Base-by-base conservation (phyloP, 1,140 invertebrate species). In the Berghia stephanieae region DNA sequence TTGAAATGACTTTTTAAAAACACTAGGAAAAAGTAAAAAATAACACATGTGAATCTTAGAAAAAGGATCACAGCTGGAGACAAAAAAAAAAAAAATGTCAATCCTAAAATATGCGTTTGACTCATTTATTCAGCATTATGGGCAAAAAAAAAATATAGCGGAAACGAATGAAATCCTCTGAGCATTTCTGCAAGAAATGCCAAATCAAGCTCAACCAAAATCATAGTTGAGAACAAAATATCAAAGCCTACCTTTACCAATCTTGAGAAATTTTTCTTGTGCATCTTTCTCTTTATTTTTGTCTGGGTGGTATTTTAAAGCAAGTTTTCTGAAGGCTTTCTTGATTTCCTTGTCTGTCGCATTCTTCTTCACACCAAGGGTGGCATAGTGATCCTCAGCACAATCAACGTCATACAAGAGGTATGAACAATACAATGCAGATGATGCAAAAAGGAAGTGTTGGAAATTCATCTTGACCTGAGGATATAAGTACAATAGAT, bases 231-330 rank as follows among this genome's bases (percentile, higher is more conserved):
- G 8, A 27, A 16, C 21, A 71, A 44, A 8, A 27, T 71, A 46
- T 71, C 13, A 67, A 2, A 69, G 49, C 72, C 31, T 78, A 89
- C 88, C 88, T 87, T 89, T 84, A 8, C 83, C 86, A 71, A 89
- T 89, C 82, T 88, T 84, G 27, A 86, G 66, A 83, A 89, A 89
- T 77, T 87, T 88, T 78, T 84, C 82, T 55, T 88, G 82, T 6
- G 88, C 88, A 57, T 82, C 83, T 63, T 81, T 79, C n/a, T 86
- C 84, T 49, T 96, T 97, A 91, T 99, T 99, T 91, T 99, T 99
- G 89, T 99, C 98, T 40, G 97, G 97, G 88, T 99, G 98, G 89
- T 98, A 99, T 90, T 99, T 99, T 0, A 99, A 90, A 16, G 97
- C 97, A 72, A 98, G 90, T 91, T 91, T 90, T 75, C 87, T 78